Conservation (phyloP, 2,888 invertebrate species). For the Agriopis marginaria region DNA sequence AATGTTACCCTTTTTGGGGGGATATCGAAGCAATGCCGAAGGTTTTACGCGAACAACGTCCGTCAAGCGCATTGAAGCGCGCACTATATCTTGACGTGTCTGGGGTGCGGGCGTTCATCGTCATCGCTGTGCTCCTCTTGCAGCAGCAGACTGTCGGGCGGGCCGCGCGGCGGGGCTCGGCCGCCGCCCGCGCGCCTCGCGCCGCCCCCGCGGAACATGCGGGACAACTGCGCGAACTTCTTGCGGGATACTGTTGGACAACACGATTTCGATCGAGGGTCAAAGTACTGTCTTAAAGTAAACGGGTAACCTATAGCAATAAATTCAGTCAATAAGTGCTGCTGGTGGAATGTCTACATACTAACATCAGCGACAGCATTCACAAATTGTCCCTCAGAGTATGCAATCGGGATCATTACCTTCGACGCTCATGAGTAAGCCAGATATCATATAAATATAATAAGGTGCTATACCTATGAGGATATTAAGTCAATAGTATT, state of each 20-base stretch:
- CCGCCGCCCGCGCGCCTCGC: constrained; percentile 78
- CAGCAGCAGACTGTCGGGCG: constrained; percentile 85
- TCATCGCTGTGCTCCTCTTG: constrained; percentile 89
- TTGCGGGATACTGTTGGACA: constrained; percentile 88
- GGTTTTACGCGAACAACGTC: neutral
- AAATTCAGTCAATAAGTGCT: no score
- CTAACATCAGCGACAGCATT: no score
- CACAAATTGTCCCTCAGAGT: no score
- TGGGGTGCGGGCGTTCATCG: constrained; percentile 79
- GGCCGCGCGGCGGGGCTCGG: constrained; percentile 79
- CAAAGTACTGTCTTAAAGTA: neutral
- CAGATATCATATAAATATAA: no score
- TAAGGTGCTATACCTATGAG: no score
- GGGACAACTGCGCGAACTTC: constrained; percentile 92
- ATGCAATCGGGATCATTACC: no score
- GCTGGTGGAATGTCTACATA: no score
- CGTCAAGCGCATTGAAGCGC: neutral
- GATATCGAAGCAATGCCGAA: neutral
- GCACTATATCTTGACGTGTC: constrained; percentile 48
- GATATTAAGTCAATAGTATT: no score
- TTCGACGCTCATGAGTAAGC: no score
- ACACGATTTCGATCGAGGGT: neutral
- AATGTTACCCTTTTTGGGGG: neutral
- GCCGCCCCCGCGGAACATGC: constrained; percentile 90
- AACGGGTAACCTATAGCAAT: neutral